phyloP scores from a whole-genome alignment of 2,797 vertebrate genomes.

The Pseudochirops cupreus region DNA sequence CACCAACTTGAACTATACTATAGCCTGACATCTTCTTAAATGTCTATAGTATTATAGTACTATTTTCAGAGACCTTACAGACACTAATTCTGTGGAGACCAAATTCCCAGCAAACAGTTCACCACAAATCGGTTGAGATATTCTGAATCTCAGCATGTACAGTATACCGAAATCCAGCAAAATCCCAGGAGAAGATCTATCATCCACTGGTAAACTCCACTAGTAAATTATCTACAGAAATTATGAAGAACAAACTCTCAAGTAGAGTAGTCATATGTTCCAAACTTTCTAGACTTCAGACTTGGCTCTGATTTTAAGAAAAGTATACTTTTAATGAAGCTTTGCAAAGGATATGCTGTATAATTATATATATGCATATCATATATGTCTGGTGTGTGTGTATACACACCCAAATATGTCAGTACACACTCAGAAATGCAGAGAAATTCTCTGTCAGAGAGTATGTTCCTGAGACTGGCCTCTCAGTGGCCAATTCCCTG shows the following conservation, averaged over 20 bases:
- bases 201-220: background rate
- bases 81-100: background rate
- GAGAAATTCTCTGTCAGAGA: background rate
- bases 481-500: background rate
- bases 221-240: background rate
- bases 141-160: conserved; percentile 14
- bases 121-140: conserved; percentile 8
- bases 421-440: background rate
- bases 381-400: background rate
- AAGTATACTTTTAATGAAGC: background rate
- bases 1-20: background rate
- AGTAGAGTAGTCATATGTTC: background rate
- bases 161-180: background rate
- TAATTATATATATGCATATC: background rate
- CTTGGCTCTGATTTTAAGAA: background rate
- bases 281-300: background rate
- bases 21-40: background rate
- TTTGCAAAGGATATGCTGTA: background rate
- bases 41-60: background rate
- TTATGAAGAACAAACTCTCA: background rate
- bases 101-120: conserved; percentile 17
- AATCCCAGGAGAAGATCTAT: conserved; percentile 11
- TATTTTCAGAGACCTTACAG: background rate
- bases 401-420: background rate
- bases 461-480: conserved; percentile 17